Conservation (phyloP, 2,888 invertebrate species). For the Junonia oenone region DNA sequence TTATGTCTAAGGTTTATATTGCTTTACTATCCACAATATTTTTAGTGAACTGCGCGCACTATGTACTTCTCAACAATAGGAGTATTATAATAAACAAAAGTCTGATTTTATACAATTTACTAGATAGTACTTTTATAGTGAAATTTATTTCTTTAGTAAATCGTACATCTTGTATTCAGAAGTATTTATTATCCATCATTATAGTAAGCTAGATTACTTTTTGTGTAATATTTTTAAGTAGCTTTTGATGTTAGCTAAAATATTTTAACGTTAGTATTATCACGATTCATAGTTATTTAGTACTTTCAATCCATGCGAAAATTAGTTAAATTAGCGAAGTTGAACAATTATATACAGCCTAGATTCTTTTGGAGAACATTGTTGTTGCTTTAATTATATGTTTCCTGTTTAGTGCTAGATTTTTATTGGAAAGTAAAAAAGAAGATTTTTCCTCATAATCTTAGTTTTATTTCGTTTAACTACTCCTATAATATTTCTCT, state of each 20-base stretch:
- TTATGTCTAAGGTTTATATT: neutral
- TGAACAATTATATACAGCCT: neutral
- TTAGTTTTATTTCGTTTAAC: neutral
- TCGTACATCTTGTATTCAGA: neutral
- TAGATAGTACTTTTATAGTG: slow-evolving; percentile 1
- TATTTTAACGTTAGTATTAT: neutral
- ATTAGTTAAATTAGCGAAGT: neutral
- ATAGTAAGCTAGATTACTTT: neutral
- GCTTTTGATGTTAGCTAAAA: neutral
- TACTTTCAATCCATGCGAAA: neutral
- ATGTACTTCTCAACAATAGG: neutral
- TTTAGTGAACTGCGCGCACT: neutral
- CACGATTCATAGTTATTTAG: neutral
- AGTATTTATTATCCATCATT: slow-evolving; percentile 15
- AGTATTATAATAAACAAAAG: neutral
- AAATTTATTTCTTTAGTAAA: neutral
- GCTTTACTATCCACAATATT: neutral
- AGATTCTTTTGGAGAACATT: neutral
- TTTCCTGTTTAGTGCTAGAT: slow-evolving; percentile 4
- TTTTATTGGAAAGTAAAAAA: slow-evolving; percentile 13
- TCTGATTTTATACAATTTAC: slow-evolving; percentile 4
- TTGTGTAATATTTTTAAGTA: neutral
- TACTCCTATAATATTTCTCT: neutral
- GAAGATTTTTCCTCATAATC: slow-evolving; percentile 2
- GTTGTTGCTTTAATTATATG: slow-evolving; percentile 8